A percentile compares a stretch with the other conserved stretches of the same genome.
phyloP scores from a whole-genome alignment of 1,140 invertebrate species.

The Lanistes nyassanus region DNA sequence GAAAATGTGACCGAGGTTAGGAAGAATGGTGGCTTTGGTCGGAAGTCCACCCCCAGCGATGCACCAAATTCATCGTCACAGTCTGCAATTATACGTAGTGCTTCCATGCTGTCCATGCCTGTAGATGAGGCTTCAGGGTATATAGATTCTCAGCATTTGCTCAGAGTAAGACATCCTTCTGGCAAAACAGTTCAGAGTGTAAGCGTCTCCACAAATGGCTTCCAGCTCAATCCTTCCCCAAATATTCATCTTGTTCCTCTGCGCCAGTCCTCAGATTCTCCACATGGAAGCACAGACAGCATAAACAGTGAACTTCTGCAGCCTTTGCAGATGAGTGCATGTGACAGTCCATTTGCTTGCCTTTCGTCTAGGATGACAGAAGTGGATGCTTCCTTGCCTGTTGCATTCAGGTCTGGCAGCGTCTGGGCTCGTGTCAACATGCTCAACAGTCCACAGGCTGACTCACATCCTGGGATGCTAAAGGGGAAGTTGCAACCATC shows the following conservation, averaged over 20 bases:
- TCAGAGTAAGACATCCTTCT: no score
- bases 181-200: no score
- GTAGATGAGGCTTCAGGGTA: background rate
- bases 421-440: constrained; percentile 18
- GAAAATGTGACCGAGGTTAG: background rate
- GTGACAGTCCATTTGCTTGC: background rate
- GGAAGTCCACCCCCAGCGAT: constrained; percentile 5
- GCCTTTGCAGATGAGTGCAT: background rate
- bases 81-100: background rate
- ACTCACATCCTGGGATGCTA: background rate
- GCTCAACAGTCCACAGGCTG: background rate
- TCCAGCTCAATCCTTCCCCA: background rate
- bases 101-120: background rate
- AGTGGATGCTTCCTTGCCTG: background rate
- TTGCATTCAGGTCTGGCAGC: constrained; percentile 5
- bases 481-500: background rate
- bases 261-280: background rate
- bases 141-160: no score
- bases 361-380: background rate
- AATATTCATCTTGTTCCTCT: background rate
- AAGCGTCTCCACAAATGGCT: no score
- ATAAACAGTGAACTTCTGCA: background rate
- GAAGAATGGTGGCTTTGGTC: constrained; percentile 9
- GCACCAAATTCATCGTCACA: background rate
- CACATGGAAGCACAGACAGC: constrained; percentile 15